These are phyloP conservation scores for Melolontha melolontha DNA, from an alignment of 2,888 invertebrate species.

Conservation along the genomic window DNA sequence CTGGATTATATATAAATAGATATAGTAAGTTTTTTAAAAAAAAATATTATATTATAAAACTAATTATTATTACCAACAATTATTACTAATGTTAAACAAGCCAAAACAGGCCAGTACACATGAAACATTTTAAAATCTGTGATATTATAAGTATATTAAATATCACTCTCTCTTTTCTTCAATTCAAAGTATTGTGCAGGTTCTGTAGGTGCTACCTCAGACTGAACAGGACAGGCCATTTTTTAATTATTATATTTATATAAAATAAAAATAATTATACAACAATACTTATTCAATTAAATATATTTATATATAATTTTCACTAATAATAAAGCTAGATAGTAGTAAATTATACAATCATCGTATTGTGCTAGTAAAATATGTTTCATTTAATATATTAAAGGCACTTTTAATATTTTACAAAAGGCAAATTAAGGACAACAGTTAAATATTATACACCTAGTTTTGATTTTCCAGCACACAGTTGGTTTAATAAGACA, in stretches of 20 bases:
- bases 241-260: slow-evolving; percentile 16
- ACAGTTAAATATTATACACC: no score
- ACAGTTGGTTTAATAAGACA: no score
- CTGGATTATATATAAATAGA: no score
- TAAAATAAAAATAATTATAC: slow-evolving; percentile 23
- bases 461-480: no score
- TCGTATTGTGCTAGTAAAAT: not conserved
- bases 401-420: slow-evolving; percentile 21
- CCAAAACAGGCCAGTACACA: slow-evolving; percentile 82
- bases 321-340: not conserved
- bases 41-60: no score
- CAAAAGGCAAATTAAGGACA: no score
- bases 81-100: slow-evolving; percentile 79
- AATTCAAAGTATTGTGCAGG: slow-evolving; percentile 57
- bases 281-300: slow-evolving; percentile 11
- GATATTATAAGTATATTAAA: slow-evolving; percentile 65
- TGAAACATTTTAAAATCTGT: slow-evolving; percentile 67
- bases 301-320: slow-evolving; percentile 8
- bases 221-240: no score
- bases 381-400: not conserved
- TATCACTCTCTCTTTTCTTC: slow-evolving; percentile 83
- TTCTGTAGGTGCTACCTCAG: slow-evolving; percentile 40
- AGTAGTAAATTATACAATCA: slow-evolving; percentile 9
- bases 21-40: no score
- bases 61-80: no score